phyloP scores from a whole-genome alignment of 2,113 vertebrate species.

The Saimiri boliviensis region DNA sequence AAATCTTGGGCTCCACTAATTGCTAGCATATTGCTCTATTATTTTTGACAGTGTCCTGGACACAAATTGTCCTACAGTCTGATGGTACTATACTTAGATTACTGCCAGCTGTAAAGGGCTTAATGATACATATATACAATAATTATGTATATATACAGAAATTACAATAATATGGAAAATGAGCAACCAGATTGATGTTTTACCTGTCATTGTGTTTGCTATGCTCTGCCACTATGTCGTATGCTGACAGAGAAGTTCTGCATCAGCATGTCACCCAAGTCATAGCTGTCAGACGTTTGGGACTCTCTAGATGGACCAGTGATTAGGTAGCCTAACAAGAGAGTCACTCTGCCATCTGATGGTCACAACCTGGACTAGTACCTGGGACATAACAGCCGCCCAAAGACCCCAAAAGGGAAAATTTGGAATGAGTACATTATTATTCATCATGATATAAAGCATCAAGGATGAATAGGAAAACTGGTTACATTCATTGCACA shows the following conservation, averaged over 20 bases:
- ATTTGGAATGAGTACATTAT: neutral
- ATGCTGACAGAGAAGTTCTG: neutral
- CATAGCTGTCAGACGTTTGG: neutral
- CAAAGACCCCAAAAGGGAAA: neutral
- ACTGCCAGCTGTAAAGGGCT: neutral
- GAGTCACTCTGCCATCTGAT: neutral
- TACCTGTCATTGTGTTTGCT: neutral
- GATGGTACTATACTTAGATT: neutral
- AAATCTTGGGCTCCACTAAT: neutral
- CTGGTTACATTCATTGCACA: neutral
- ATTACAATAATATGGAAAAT: neutral
- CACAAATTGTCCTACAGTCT: neutral
- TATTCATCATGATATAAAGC: neutral
- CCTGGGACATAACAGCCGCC: neutral
- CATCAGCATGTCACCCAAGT: neutral
- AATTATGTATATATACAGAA: neutral
- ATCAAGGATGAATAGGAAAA: neutral
- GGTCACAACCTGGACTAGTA: neutral
- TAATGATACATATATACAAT: neutral
- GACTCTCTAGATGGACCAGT: neutral
- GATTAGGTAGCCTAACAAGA: neutral
- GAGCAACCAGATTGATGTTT: neutral
- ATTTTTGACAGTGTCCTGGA: neutral
- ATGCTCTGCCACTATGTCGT: neutral
- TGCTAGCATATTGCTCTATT: neutral